These are phyloP conservation scores for Cephus rjabovi DNA, from an alignment of 2,888 invertebrate genomes.

Conservation along the genomic window DNA sequence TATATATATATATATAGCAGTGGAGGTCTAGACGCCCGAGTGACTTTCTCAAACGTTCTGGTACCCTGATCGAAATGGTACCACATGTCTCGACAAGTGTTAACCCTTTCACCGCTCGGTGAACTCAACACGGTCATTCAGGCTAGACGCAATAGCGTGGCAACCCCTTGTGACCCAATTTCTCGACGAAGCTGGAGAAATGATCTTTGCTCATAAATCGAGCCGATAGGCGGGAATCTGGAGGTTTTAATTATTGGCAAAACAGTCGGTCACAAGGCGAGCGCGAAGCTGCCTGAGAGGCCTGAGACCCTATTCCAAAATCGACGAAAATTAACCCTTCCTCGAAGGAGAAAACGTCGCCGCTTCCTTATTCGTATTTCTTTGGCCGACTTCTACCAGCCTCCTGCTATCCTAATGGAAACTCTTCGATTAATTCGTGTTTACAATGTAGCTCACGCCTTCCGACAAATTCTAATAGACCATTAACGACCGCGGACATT, in stretches of 20 bases:
- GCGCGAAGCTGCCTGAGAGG: background rate
- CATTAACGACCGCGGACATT: conserved; percentile 42
- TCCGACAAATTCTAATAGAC: conserved; percentile 41
- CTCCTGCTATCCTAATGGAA: conserved; percentile 46
- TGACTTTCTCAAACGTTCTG: conserved; percentile 32
- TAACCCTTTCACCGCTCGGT: conserved; percentile 45
- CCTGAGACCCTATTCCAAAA: conserved; percentile 40
- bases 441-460: conserved; percentile 62
- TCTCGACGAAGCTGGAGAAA: no score
- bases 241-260: background rate
- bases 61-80: conserved; percentile 45
- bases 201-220: no score
- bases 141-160: background rate
- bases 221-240: background rate
- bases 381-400: conserved; percentile 23
- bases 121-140: conserved; percentile 12
- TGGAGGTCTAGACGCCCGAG: background rate
- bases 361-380: conserved; percentile 9
- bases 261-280: no score
- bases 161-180: no score
- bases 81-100: conserved; percentile 51
- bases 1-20: background rate
- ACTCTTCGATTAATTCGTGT: conserved; percentile 61
- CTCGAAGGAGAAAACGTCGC: conserved; percentile 22
- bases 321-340: conserved; percentile 50